Evolutionary conservation across 2,888 invertebrate genomes (phyloP), one percentile per base, ranked within the genome.

Genomic region (Zele albiditarsus): DNA sequence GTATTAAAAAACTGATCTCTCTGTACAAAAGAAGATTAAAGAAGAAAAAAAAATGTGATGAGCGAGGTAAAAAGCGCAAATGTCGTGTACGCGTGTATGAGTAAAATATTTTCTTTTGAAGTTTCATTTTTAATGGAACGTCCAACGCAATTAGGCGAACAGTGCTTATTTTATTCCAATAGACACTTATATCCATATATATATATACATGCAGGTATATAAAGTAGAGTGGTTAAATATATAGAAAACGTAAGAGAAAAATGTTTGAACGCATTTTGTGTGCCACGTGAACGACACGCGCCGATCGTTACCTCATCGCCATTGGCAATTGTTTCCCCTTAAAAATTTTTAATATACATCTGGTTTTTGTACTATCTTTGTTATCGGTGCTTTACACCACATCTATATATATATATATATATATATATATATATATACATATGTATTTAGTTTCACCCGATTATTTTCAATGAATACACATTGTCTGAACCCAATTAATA

Each of bases 51-150:
- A 10, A 53, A 58, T 4, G 12, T 31, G 23, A 57, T 53, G 72
- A 25, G 31, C 20, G 27, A 46, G 20, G 31, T 20, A 27, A 28
- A 38, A 53, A 53, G 53, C 23, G 23, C 53, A 53, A 53, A 53
- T n/a, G 20, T 53, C 6, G 23, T 20, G n/a, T 4, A n/a, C 0
- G 53, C 6, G 20, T n/a, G 27, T 12, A 53, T 31, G 27, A 33
- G 57, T 12, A 14, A 42, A 12, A 25, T 27, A 71, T 69, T 76
- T 78, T 81, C 81, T 81, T 86, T 86, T 86, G 82, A 86, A 85
- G 86, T 86, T 83, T 85, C 86, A 86, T 86, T 85, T 86, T 84
- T 85, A 86, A 86, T 86, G 85, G 86, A 84, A 83, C 81, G 78
- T 82, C 75, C 79, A 82, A 78, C 77, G 85, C 86, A 86, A 86